phyloP scores from a whole-genome alignment of 2,113 vertebrate genomes.

The Salminus brasiliensis region DNA sequence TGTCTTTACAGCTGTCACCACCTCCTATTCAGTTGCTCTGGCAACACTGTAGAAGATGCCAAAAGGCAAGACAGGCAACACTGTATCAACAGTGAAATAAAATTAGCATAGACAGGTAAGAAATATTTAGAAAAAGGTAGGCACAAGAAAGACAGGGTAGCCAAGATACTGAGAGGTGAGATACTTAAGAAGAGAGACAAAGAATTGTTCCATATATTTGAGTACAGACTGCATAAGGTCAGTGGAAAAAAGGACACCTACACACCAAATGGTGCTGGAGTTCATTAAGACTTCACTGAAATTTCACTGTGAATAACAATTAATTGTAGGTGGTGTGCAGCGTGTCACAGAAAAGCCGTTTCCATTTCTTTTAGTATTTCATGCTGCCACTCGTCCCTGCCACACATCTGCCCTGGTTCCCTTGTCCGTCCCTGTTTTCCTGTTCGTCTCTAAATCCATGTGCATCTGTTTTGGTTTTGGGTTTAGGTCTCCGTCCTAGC shows the following conservation, averaged over 20 bases:
- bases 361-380: no score
- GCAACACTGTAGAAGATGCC: not conserved
- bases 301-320: not conserved
- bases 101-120: not conserved
- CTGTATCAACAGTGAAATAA: conserved; percentile 3
- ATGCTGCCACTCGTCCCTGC: no score
- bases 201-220: not conserved
- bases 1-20: not conserved
- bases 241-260: not conserved
- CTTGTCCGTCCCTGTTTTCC: no score
- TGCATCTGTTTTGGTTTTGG: no score
- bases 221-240: not conserved
- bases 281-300: not conserved
- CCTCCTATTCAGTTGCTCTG: not conserved
- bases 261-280: not conserved
- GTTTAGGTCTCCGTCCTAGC: no score
- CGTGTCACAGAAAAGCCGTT: not conserved
- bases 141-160: not conserved
- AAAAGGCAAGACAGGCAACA: conserved; percentile 36
- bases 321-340: not conserved
- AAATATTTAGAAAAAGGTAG: not conserved
- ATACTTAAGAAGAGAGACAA: not conserved
- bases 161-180: no score
- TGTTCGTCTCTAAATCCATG: no score
- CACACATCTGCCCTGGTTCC: no score